Evolutionary conservation across 2,888 invertebrate species (phyloP).

Genomic region (Drosophila imparisetae): DNA sequence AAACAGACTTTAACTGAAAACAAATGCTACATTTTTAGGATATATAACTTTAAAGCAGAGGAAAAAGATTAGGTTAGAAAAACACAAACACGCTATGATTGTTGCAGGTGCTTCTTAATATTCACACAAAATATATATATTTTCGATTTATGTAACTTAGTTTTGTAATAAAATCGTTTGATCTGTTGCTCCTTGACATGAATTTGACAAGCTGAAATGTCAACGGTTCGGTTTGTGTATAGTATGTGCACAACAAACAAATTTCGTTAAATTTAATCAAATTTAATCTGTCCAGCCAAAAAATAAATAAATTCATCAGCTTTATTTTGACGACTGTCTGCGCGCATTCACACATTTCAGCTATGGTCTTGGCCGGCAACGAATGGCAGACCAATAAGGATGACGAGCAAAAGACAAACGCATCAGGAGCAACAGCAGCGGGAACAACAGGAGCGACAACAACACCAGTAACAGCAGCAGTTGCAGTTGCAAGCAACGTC

Average conservation of each 20-base stretch:
- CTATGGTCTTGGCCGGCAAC: constrained; percentile 84
- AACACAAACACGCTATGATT: background rate
- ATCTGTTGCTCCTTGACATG: constrained; percentile 38
- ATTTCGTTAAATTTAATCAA: constrained; percentile 33
- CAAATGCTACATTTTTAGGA: background rate
- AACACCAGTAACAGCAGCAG: constrained; percentile 32
- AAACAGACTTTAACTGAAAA: background rate
- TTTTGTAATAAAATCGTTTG: background rate
- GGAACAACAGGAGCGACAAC: constrained; percentile 34
- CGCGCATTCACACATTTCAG: constrained; percentile 50
- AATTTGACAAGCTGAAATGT: constrained; percentile 16
- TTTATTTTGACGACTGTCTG: constrained; percentile 18
- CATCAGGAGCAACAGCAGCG: constrained; percentile 52
- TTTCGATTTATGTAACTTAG: background rate
- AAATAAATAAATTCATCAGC: constrained; percentile 18
- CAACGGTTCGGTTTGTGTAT: constrained; percentile 16
- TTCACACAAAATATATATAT: background rate
- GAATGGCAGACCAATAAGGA: constrained; percentile 82
- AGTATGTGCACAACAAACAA: constrained; percentile 30
- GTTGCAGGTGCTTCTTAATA: background rate
- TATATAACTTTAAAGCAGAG: background rate
- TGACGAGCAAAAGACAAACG: constrained; percentile 55
- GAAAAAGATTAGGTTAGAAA: background rate
- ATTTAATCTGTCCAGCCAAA: constrained; percentile 26
- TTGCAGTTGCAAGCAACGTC: constrained; percentile 33